Evolutionary conservation across 2,113 vertebrate species (phyloP), one percentile per base, ranked within the genome.

Genomic region (Nibea albiflora): DNA sequence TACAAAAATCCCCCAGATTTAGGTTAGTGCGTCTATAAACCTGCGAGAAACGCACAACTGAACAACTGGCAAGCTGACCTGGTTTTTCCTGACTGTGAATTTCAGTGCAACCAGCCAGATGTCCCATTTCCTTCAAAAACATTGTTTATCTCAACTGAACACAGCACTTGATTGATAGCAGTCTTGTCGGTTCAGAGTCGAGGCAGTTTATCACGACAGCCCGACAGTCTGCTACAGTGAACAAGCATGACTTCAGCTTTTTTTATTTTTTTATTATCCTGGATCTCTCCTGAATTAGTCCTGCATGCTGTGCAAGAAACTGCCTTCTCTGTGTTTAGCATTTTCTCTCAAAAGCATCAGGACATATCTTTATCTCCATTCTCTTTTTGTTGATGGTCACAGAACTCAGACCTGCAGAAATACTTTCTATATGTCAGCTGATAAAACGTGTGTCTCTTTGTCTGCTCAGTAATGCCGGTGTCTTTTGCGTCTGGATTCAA

Each of bases 61-160:
- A 84, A 79, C 68, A 78, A 77, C 73, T 73, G 86, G 84, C 54
- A 54, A 65, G 42, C 67, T 90, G 90, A 88, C 87, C 90, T 91
- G 58, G n/a, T 91, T 93, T 93, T 88, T 24, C 24, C 26, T 66
- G 74, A 75, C 68, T 67, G 72, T 39, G 68, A 80, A 35, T 78
- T 58, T 61, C 61, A 49, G 60, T 12, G 70, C 6, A 63, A 12
- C 56, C 52, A 47, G 2, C 70, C 79, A 17, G 14, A 61, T 69
- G 73, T 88, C 87, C 91, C 71, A 58, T 61, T 85, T 88, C 73
- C 78, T n/a, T 74, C 78, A 58, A 65, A 79, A 85, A 83, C 85
- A 67, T 31, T 73, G 82, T 88, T 88, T 73, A 79, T 79, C 75
- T 81, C n/a, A 35, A 44, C 26, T 46, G 72, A 77, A 64, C 60